phyloP scores from a whole-genome alignment of 2,797 vertebrate species.

The Phrynocephalus forsythii region DNA sequence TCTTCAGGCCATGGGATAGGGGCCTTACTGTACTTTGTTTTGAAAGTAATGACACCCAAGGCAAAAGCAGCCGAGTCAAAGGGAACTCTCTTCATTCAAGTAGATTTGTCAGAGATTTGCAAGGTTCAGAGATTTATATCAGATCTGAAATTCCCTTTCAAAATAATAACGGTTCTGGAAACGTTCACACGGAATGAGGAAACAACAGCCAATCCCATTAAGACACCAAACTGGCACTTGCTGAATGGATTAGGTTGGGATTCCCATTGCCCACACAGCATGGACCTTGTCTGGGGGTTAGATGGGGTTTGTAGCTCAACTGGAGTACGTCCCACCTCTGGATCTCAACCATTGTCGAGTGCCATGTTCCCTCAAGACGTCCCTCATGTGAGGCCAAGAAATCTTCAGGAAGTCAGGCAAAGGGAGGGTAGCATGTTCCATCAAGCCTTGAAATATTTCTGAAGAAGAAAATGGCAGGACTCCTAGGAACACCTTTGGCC shows the following conservation, averaged over 20 bases:
- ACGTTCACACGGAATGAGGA: not conserved
- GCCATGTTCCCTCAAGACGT: too few species aligned
- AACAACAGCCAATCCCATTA: not conserved
- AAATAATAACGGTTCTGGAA: not conserved
- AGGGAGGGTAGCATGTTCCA: too few species aligned
- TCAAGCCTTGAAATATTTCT: too few species aligned
- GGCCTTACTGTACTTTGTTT: constrained; percentile 71
- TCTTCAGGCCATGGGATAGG: too few species aligned
- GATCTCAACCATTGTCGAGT: too few species aligned
- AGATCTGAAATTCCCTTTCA: not conserved
- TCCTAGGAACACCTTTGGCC: too few species aligned
- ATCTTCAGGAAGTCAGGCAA: not conserved
- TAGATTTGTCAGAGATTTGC: not conserved
- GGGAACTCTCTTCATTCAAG: not conserved
- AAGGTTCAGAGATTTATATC: not conserved
- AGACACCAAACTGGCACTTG: not conserved
- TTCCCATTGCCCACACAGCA: not conserved
- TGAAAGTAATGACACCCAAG: constrained; percentile 78
- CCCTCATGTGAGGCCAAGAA: not conserved
- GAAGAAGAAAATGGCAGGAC: too few species aligned
- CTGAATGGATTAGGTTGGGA: not conserved
- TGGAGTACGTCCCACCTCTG: too few species aligned
- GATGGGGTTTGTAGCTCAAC: too few species aligned
- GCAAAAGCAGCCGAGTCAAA: constrained; percentile 37
- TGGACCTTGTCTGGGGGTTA: too few species aligned